phyloP scores from a whole-genome alignment of 2,888 invertebrate genomes.

The Podotricha telesiphe region DNA sequence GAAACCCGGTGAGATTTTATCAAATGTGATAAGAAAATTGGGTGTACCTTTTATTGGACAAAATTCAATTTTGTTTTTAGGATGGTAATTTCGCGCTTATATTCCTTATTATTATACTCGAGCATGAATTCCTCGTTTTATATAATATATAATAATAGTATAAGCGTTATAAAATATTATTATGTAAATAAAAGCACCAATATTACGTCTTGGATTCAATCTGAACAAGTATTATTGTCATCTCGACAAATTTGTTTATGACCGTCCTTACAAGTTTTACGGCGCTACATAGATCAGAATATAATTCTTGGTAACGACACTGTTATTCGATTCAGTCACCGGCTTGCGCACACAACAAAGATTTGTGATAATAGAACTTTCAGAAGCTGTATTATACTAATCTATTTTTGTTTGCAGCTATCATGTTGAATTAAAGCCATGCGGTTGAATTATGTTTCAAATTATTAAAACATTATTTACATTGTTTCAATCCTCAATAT shows the following conservation, averaged over 20 bases:
- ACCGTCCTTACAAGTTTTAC: conserved; percentile 43
- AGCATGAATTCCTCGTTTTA: not conserved
- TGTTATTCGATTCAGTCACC: not conserved
- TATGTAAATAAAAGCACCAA: not conserved
- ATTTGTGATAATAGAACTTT: not conserved
- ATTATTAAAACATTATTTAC: too few relatives aligned
- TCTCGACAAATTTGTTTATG: conserved; percentile 41
- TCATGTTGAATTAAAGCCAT: too few relatives aligned
- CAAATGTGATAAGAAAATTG: conserved; percentile 35
- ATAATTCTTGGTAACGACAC: conserved; percentile 46
- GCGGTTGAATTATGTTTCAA: too few relatives aligned
- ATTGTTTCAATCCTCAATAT: too few relatives aligned
- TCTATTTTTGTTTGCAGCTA: too few relatives aligned
- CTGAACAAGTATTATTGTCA: conserved; percentile 20
- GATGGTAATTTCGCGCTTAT: conserved; percentile 19
- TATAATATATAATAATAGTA: not conserved
- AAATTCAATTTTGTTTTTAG: conserved; percentile 37
- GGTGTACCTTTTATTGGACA: conserved; percentile 33
- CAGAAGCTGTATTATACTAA: too few relatives aligned
- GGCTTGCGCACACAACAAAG: not conserved
- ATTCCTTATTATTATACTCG: conserved; percentile 15
- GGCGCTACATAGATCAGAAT: conserved; percentile 43
- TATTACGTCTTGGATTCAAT: not conserved
- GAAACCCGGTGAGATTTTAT: conserved; percentile 24
- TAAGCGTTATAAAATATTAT: not conserved